Conservation (phyloP, 2,113 vertebrate species). For the Corythaeola cristata region DNA sequence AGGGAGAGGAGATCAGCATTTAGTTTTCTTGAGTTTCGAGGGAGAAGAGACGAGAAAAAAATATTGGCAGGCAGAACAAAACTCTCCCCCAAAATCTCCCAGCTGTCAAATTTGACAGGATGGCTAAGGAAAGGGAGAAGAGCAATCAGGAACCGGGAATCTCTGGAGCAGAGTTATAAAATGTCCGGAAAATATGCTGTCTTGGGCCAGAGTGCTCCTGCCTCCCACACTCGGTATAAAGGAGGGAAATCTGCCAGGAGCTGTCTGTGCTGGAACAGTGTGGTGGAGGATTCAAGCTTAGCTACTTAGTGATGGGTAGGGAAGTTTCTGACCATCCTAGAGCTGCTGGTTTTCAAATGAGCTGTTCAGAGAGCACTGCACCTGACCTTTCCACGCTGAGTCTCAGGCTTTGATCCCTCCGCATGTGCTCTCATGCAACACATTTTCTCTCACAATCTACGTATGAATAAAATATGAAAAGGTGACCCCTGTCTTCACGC, state of each 20-base stretch:
- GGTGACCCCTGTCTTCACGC: background rate
- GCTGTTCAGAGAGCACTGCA: background rate
- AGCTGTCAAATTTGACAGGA: background rate
- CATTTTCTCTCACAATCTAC: background rate
- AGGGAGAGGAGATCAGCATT: background rate
- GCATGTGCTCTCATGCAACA: background rate
- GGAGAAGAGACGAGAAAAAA: conserved; percentile 4
- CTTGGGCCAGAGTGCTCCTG: background rate
- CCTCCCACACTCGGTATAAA: background rate
- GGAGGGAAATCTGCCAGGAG: background rate
- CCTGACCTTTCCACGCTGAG: background rate
- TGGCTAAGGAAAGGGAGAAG: background rate
- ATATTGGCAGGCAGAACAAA: background rate
- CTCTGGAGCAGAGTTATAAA: background rate
- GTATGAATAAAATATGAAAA: background rate
- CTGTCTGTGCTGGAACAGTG: background rate
- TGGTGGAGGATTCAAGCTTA: background rate
- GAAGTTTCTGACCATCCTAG: background rate
- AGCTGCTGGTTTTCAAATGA: background rate
- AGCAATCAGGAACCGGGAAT: background rate
- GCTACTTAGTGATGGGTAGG: background rate
- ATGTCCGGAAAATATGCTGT: background rate
- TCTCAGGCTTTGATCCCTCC: background rate
- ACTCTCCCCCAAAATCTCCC: background rate
- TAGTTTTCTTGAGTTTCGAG: background rate